Evolutionary conservation across 2,113 vertebrate genomes (phyloP).

Genomic region (Boulengerochromis microlepis): DNA sequence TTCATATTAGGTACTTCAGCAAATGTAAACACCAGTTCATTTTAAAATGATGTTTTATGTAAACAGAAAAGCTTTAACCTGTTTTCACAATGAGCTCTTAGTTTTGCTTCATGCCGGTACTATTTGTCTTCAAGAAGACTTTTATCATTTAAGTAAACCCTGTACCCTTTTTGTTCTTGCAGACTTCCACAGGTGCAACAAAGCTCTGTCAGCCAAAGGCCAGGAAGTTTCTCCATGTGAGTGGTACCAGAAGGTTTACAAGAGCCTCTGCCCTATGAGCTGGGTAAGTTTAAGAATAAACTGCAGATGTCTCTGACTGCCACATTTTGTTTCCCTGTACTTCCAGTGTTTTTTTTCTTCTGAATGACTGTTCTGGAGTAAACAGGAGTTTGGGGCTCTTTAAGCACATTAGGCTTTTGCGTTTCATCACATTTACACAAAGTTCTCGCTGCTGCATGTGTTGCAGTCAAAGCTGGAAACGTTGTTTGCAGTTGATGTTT

Average conservation of each 20-base stretch:
- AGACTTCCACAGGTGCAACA: conserved; percentile 80
- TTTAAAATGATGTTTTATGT: background rate
- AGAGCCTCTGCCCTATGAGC: conserved; percentile 64
- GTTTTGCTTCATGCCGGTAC: background rate
- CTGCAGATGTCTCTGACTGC: background rate
- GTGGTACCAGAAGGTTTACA: conserved; percentile 75
- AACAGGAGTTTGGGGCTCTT: background rate
- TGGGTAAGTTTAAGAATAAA: conserved; percentile 54
- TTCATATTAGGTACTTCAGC: background rate
- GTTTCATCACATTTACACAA: background rate
- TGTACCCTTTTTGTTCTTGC: background rate
- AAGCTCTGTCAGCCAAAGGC: conserved; percentile 64
- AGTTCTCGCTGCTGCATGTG: background rate
- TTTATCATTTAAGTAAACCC: background rate
- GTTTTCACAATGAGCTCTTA: background rate
- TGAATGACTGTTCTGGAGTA: background rate
- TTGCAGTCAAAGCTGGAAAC: background rate
- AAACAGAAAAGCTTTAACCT: background rate
- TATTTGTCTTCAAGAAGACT: background rate
- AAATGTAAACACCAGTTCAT: background rate
- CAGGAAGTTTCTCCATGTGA: conserved; percentile 67
- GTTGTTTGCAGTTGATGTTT: background rate
- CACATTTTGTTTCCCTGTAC: background rate
- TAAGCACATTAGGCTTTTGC: background rate
- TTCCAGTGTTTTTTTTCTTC: background rate